These are phyloP conservation scores for Turdus rufiventris DNA, from an alignment of 2,113 vertebrate genomes.

Conservation along the genomic window DNA sequence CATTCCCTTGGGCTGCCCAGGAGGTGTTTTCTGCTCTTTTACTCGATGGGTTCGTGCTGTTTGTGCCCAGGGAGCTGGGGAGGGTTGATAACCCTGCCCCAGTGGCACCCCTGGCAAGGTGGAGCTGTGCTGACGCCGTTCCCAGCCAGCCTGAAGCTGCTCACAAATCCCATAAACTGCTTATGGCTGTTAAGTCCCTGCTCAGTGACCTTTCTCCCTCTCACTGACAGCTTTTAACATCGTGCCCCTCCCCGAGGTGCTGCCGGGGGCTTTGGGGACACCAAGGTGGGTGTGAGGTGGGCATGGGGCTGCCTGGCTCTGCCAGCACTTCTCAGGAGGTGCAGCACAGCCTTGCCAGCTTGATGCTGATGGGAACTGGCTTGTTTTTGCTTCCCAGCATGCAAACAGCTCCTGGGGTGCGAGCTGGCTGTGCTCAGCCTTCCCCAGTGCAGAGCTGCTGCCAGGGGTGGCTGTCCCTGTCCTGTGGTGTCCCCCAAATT, in stretches of 20 bases:
- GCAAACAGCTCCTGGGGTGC: not conserved
- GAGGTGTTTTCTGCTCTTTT: not conserved
- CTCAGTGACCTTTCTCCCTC: constrained; percentile 23
- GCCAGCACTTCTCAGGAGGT: not conserved
- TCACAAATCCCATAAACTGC: constrained; percentile 24
- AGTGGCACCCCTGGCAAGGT: not conserved
- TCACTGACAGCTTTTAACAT: not conserved
- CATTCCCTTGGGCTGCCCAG: not conserved
- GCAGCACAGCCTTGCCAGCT: not conserved
- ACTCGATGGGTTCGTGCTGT: accelerated
- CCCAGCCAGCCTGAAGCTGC: not conserved
- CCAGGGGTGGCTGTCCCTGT: accelerated
- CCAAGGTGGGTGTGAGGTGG: not conserved
- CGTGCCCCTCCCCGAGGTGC: not conserved
- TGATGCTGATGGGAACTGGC: not conserved
- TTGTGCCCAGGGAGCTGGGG: not conserved
- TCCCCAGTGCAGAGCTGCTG: not conserved
- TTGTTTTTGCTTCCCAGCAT: not conserved
- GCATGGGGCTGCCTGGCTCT: not conserved
- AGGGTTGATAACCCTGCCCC: not conserved
- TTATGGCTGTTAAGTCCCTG: not conserved
- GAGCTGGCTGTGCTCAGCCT: not conserved
- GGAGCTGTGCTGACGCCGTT: not conserved
- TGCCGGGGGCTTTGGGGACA: accelerated
- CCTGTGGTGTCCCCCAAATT: not conserved